Evolutionary conservation across 2,888 invertebrate genomes (phyloP), one percentile per base, ranked within the genome.

Genomic region (Sicus ferrugineus): DNA sequence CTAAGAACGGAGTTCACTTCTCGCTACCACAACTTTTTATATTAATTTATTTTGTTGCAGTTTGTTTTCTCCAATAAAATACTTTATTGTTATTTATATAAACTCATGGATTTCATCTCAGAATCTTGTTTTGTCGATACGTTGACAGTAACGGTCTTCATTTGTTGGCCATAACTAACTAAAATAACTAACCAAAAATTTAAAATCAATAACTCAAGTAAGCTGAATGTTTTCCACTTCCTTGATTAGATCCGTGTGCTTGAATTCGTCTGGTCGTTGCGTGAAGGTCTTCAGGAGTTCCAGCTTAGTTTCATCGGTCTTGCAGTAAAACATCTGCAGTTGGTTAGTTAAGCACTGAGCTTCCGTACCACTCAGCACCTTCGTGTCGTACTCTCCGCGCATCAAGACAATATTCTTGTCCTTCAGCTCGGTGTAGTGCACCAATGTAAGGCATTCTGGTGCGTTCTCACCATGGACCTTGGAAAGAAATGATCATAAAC

Each of bases 331-430:
- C 85, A 95, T 86, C 82, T 95, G 94, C 71, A 95, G 86, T 82
- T 95, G 93, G 83, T 95, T 95, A 0, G 92, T 93, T 67, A 96
- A 84, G 81, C 94, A 95, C 79, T 92, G 93, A 0, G 95, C 95
- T 85, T 96, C 95, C 79, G 90, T 89, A 0, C 89, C 90, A 81
- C 87, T 90, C 68, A 95, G 83, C 0, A 92, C 90, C 83, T 94
- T 92, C 78, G 89, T 89, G 80, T 96, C 94, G 82, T 90, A 95
- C 83, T 95, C 94, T 19, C 95, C 96, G 50, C 91, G 88, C 94
- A 96, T 94, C 46, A 96, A 86, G 14, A 96, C 89, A 52, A 95
- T 87, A 4, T 90, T 91, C 81, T 94, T 94, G 54, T 88, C 87
- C 74, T 86, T 85, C 2, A 94, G 87, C 80, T 96, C 95, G 0